Evolutionary conservation across 2,113 vertebrate species (phyloP).

Genomic region (Dipodomys merriami): DNA sequence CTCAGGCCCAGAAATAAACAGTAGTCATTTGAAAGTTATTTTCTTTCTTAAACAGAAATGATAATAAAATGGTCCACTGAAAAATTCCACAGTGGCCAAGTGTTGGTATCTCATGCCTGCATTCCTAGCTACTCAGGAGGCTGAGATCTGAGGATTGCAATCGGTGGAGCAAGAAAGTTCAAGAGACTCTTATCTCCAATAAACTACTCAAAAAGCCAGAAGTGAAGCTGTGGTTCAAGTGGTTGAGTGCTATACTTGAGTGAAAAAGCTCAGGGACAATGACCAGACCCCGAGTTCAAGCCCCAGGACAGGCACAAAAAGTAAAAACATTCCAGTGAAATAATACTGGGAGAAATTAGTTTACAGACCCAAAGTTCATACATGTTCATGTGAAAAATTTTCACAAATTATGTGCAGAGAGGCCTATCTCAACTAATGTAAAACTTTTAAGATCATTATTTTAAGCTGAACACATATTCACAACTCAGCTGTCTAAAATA

Average conservation of each 20-base stretch:
- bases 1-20: slow-evolving; percentile 64
- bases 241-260: no score
- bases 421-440: not conserved
- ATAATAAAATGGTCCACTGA: not conserved
- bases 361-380: not conserved
- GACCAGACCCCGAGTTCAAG: no score
- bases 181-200: no score
- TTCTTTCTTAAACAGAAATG: slow-evolving; percentile 48
- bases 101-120: no score
- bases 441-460: not conserved
- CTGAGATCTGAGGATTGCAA: no score
- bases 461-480: not conserved
- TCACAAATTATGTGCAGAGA: not conserved
- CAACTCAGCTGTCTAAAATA: not conserved
- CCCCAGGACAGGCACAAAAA: no score
- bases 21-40: slow-evolving; percentile 35
- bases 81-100: not conserved
- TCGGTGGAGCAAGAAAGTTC: no score
- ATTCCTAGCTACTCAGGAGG: no score
- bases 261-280: no score
- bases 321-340: not conserved
- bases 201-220: no score
- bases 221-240: no score
- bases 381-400: not conserved
- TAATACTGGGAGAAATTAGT: not conserved